Evolutionary conservation across 2,797 vertebrate species (phyloP), one percentile per base, ranked within the genome.

Genomic region (Xyrichtys novacula): DNA sequence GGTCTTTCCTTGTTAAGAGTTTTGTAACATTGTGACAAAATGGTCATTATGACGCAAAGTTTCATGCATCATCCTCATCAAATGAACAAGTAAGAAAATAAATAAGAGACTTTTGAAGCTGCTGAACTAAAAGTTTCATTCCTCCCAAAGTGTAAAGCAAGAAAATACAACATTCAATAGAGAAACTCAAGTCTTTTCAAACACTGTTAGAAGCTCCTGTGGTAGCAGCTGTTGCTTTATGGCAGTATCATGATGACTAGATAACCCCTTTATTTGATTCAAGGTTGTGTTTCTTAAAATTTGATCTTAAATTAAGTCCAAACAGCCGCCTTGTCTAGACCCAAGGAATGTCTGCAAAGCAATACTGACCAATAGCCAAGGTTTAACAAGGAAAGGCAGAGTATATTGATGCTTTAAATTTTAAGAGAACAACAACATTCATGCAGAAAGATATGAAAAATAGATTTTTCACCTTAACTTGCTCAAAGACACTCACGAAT

Each of bases 81-180:
- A n/a, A n/a, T n/a, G n/a, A n/a, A n/a, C n/a, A n/a, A n/a, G n/a
- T n/a, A n/a, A n/a, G n/a, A n/a, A n/a, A n/a, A n/a, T n/a, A n/a
- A n/a, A n/a, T n/a, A n/a, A n/a, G n/a, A n/a, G n/a, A n/a, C 29
- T 60, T 61, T 44, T 65, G 31, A 54, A 0, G 26, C 1, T 23
- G 5, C 49, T 15, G 11, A 49, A 39, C 25, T 39, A 4, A 50
- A 49, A 64, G 12, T 43, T 2, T 16, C 3, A 5, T 38, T 39
- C 44, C 25, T 48, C 50, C 8, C 40, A 19, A 53, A 26, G 3
- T 11, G 0, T 28, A 7, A 64, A 67, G 10, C n/a, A 26, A 22
- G 31, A n/a, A n/a, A n/a, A n/a, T n/a, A n/a, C n/a, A n/a, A n/a
- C n/a, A n/a, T n/a, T n/a, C n/a, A n/a, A n/a, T 72, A 7, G 54